Evolutionary conservation across 2,797 vertebrate species (phyloP), one percentile per base, ranked within the genome.

Genomic region (Eptatretus atami): DNA sequence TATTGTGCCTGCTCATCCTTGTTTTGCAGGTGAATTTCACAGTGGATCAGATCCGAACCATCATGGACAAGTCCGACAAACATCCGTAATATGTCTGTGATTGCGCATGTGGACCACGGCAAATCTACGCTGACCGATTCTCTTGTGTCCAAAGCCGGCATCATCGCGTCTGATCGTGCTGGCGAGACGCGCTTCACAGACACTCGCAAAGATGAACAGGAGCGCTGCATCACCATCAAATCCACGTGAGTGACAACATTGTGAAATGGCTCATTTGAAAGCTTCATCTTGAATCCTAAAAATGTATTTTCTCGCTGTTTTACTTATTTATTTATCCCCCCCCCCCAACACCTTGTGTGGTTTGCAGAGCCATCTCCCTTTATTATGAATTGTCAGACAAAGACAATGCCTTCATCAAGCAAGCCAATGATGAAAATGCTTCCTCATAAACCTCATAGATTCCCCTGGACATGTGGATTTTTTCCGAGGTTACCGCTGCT

Each of bases 31-130:
- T 95, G 78, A 93, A 92, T 78, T 92, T 92, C 72, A 94, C 84
- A 2, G 78, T 92, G 70, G 84, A 94, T 71, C 83, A 93, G 78
- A 92, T 92, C 74, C 79, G 84, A 78, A 70, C 73, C 76, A 92
- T 95, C 77, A 92, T 93, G 87, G 86, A 94, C 82, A 93, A 87
- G 68, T 92, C 92, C 92, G 77, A 79, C 83, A 72, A 93, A 92
- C 73, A 94, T 90, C 74, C 78, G 84, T 64, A 94, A 93, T 76
- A 92, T 93, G 87, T 96, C 90, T 0, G 88, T 96, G 74, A 93
- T 94, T 12, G 83, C 84, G 3, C 87, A 94, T 1, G 85, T 94
- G 9, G 87, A 94, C 69, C 86, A 94, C 0, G 85, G 86, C 65
- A 92, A 94, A 69, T 95, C 88, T 63, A 92, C 85, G 3, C 66